A percentile compares a stretch with the other conserved stretches of the same genome.
phyloP scores from a whole-genome alignment of 2,797 vertebrate species.

The Rhinella marina region DNA sequence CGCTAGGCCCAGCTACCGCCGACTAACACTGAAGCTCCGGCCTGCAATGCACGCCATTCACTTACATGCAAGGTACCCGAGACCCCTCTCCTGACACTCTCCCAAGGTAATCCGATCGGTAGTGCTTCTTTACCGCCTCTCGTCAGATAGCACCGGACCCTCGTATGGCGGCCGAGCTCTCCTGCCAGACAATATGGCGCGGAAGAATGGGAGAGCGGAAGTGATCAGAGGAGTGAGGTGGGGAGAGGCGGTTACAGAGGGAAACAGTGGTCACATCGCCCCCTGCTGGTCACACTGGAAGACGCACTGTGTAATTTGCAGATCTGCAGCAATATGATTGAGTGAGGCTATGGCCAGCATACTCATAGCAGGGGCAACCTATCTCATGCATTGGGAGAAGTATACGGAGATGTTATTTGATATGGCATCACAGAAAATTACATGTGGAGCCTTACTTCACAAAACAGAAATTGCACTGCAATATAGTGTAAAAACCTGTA shows the following conservation, averaged over 20 bases:
- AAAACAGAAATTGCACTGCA: too few species aligned
- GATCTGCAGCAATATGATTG: too few species aligned
- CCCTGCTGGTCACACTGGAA: background rate
- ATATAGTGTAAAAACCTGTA: too few species aligned
- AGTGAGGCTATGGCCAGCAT: too few species aligned
- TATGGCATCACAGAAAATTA: too few species aligned
- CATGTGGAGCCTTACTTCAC: too few species aligned
- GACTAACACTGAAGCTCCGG: accelerated
- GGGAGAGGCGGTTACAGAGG: background rate
- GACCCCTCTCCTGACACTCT: too few species aligned
- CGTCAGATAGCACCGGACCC: constrained; percentile 55
- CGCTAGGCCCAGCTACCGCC: constrained; percentile 5
- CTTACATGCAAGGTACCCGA: constrained; percentile 29
- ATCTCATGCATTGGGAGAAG: too few species aligned
- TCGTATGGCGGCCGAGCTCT: constrained; percentile 50
- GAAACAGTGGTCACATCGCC: background rate
- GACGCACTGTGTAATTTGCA: background rate
- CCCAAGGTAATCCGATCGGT: too few species aligned
- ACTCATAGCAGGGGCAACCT: too few species aligned
- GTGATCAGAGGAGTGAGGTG: constrained; percentile 57
- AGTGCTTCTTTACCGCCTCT: background rate
- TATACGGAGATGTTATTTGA: too few species aligned
- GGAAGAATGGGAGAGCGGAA: constrained; percentile 69
- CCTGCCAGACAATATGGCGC: constrained; percentile 78
- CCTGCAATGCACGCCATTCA: background rate